phyloP scores from a whole-genome alignment of 2,113 vertebrate species.

The Saccopteryx bilineata region DNA sequence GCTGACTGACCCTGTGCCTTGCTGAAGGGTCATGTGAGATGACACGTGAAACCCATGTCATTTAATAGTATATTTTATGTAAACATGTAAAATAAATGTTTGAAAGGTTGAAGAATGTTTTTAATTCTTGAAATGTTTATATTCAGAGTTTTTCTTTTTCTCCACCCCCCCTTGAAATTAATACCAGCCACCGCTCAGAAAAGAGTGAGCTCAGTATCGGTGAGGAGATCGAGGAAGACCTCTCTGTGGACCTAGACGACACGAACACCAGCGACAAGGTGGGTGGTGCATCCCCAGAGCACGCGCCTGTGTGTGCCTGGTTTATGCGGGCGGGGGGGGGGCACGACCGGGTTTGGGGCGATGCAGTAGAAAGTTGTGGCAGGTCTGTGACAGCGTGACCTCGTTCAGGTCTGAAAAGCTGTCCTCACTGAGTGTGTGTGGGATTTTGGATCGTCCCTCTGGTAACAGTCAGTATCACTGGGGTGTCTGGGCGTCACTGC shows the following conservation, averaged over 20 bases:
- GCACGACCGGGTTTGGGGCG: no score
- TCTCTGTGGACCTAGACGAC: constrained; percentile 92
- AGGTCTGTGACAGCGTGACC: neutral
- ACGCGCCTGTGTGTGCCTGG: no score
- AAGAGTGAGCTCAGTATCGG: constrained; percentile 95
- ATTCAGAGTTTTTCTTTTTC: neutral
- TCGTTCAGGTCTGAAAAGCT: neutral
- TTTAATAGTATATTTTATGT: no score
- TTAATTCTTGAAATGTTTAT: neutral
- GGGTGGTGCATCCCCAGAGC: neutral
- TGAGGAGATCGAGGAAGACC: constrained; percentile 95
- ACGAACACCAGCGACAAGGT: constrained; percentile 92
- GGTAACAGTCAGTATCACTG: neutral
- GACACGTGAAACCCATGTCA: no score
- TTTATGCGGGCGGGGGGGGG: no score
- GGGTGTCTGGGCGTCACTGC: neutral
- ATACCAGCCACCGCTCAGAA: constrained; percentile 93
- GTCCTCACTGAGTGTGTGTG: rapidly evolving
- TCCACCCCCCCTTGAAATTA: constrained; percentile 54
- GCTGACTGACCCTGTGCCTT: no score
- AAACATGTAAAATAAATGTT: no score
- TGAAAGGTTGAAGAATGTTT: neutral
- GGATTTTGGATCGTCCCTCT: neutral
- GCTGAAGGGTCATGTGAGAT: no score
- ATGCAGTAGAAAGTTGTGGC: no score